Evolutionary conservation across 1,140 invertebrate genomes (phyloP).

Genomic region (Drosophila biarmipes): DNA sequence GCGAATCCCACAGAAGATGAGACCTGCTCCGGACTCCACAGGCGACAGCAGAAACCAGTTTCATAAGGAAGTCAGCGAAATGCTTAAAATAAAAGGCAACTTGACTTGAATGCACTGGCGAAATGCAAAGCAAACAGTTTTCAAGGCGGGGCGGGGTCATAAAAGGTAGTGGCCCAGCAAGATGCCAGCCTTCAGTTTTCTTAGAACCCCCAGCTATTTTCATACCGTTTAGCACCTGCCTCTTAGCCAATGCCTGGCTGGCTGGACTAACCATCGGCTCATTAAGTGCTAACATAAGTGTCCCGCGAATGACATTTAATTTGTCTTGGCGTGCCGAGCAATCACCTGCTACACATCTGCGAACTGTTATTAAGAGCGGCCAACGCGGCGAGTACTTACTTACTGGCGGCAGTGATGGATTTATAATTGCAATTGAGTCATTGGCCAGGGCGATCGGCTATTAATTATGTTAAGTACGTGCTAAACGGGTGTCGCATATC

Average conservation of each 20-base stretch:
- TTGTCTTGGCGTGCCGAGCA: conserved; percentile 58
- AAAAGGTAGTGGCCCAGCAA: conserved; percentile 33
- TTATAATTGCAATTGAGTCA: conserved; percentile 71
- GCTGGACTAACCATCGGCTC: conserved; percentile 19
- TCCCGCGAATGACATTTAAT: conserved; percentile 68
- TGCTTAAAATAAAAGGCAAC: conserved; percentile 52
- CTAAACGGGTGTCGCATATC: conserved; percentile 36
- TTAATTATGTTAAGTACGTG: conserved; percentile 66
- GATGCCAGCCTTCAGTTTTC: conserved; percentile 12
- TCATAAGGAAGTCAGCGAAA: conserved; percentile 25
- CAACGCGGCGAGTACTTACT: conserved; percentile 23
- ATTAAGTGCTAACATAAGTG: conserved; percentile 50
- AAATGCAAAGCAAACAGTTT: conserved; percentile 57
- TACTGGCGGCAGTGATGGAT: conserved; percentile 47
- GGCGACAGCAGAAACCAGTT: conserved; percentile 28
- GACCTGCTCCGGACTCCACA: conserved; percentile 2
- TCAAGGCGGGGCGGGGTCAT: conserved; percentile 58
- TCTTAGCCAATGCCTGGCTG: conserved; percentile 13
- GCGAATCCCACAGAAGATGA: not conserved
- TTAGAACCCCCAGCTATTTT: conserved; percentile 2
- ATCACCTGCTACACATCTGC: conserved; percentile 30
- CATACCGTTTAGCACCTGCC: conserved; percentile 36
- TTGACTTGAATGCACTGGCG: conserved; percentile 53
- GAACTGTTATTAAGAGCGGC: conserved; percentile 7
- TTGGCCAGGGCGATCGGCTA: conserved; percentile 25